These are phyloP conservation scores for Taphrorychus bicolor DNA, from an alignment of 2,888 invertebrate species.

Conservation along the genomic window DNA sequence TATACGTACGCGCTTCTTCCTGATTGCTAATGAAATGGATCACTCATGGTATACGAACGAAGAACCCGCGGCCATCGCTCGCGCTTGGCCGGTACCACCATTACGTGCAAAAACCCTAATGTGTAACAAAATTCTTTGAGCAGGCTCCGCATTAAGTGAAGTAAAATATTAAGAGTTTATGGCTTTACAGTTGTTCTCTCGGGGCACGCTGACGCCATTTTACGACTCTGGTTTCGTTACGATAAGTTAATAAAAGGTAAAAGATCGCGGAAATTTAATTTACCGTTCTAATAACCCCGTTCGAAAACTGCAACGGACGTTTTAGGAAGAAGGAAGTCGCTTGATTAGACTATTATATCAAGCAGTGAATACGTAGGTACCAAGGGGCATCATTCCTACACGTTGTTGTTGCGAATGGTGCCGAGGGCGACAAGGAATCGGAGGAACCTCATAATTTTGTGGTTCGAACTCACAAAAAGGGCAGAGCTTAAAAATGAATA, in stretches of 20 bases:
- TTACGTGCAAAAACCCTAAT: constrained; percentile 2
- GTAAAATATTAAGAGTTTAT: constrained; percentile 11
- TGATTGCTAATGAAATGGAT: constrained; percentile 1
- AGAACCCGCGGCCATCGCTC: background rate
- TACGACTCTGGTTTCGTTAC: constrained; percentile 5
- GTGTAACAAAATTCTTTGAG: constrained; percentile 5
- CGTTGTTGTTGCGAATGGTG: background rate
- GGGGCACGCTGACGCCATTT: constrained; percentile 3
- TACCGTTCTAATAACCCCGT: constrained; percentile 11
- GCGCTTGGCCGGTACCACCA: background rate
- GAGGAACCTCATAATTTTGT: no score
- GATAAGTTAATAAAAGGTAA: constrained; percentile 9
- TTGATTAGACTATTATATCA: constrained; percentile 4
- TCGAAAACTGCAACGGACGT: background rate
- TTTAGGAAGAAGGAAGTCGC: constrained; percentile 6
- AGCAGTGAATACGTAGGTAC: background rate
- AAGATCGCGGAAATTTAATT: constrained; percentile 1
- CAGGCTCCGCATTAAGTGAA: background rate
- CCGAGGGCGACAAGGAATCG: background rate
- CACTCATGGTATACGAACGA: background rate
- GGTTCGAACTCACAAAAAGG: no score
- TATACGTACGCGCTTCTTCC: background rate
- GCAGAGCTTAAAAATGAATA: no score
- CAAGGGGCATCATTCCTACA: background rate
- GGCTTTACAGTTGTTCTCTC: constrained; percentile 11